Percentiles rank a stretch among this genome's conserved stretches.
Evolutionary conservation across 2,888 invertebrate genomes (phyloP).

Genomic region (Tetranychus piercei): DNA sequence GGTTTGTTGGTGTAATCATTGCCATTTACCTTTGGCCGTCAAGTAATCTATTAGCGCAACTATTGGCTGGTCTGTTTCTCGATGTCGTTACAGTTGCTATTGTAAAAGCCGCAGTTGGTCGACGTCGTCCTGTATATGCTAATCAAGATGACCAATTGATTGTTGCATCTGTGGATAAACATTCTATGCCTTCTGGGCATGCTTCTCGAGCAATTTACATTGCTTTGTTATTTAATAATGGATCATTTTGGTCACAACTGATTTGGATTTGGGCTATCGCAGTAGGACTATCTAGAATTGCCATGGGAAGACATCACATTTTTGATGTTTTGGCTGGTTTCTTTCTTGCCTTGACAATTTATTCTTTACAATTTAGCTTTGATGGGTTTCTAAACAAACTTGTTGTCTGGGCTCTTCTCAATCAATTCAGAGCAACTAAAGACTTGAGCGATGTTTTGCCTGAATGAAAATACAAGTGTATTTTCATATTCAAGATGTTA

Average conservation of each 20-base stretch:
- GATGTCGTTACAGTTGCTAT: slow-evolving; percentile 62
- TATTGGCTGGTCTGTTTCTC: slow-evolving; percentile 42
- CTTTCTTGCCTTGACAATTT: slow-evolving; percentile 40
- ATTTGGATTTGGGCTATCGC: slow-evolving; percentile 53
- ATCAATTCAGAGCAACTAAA: too few species aligned
- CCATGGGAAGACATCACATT: slow-evolving; percentile 67
- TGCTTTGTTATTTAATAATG: slow-evolving; percentile 45
- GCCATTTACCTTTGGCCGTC: slow-evolving; percentile 8
- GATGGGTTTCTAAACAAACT: not conserved
- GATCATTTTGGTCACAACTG: slow-evolving; percentile 41
- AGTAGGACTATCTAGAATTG: slow-evolving; percentile 56
- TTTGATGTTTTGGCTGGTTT: slow-evolving; percentile 59
- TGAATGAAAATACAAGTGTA: too few species aligned
- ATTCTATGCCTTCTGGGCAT: slow-evolving; percentile 85
- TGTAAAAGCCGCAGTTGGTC: slow-evolving; percentile 54
- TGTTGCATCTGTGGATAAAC: slow-evolving; percentile 60
- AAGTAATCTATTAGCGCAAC: not conserved
- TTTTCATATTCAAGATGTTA: too few species aligned
- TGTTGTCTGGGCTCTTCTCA: too few species aligned
- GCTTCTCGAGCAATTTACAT: slow-evolving; percentile 63
- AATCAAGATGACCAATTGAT: slow-evolving; percentile 47
- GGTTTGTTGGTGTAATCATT: slow-evolving; percentile 39
- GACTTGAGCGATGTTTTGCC: too few species aligned
- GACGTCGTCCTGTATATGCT: slow-evolving; percentile 49
- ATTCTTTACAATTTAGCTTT: slow-evolving; percentile 28